Evolutionary conservation across 1,140 invertebrate genomes (phyloP), one percentile per base, ranked within the genome.

Genomic region (Anthonomus grandis): DNA sequence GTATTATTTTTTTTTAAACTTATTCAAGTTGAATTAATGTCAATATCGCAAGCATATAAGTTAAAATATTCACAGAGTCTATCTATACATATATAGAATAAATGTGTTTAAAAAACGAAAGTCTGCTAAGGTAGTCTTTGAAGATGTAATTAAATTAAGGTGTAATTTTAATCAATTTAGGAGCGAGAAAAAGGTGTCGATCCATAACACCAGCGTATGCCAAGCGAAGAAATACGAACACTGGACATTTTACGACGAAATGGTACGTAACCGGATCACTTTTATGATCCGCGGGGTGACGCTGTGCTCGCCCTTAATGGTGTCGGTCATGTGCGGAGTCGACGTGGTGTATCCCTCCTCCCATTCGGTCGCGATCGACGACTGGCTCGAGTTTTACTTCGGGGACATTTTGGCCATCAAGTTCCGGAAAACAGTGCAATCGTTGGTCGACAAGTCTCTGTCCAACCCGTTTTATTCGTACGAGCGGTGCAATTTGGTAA

Each of bases 351-450:
- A 38, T 23, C 41, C 38, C 18, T 57, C 52, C 10, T 38, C 50
- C 3, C 57, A 52, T 24, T 54, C 56, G 78, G 76, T 78, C 86
- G 57, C 82, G 86, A 69, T 76, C 9, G 65, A 68, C 25, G 61
- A 66, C 38, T 66, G 63, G 65, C 15, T 68, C 8, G 59, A 62
- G 24, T 64, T 67, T 46, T 52, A 62, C 41, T 58, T 62, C 36
- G 49, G 45, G 12, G 34, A 62, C 24, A 9, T 17, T 9, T 24
- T 47, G 24, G 17, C 54, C 5, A 45, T 65, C n/a, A 13, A 60
- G 18, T 59, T 93, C 15, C 75, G 91, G 21, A 85, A 90, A 67
- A 89, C 89, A 55, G 86, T 91, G 72, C 86, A 90, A 65, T 82
- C 86, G 21, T 67, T 92, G 8, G 83, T 92, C 24, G 75, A 89